Evolutionary conservation across 2,888 invertebrate genomes (phyloP), one percentile per base, ranked within the genome.

Genomic region (Andrena minutula): DNA sequence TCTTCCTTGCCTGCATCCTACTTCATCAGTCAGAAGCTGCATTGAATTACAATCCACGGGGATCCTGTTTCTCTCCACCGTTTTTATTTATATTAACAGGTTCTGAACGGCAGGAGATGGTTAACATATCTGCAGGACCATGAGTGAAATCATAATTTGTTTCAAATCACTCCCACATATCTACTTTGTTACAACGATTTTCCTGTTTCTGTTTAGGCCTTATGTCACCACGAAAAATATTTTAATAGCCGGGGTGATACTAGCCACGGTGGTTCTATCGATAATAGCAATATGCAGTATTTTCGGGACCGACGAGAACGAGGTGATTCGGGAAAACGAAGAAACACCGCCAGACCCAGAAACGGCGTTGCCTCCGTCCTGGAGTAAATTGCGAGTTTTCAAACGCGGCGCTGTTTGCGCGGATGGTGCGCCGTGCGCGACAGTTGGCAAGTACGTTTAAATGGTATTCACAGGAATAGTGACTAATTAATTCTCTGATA

Each of bases 331-430:
- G 4, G 68, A 79, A 1, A 51, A 90, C 90, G 60, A 93, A 80
- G 89, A 82, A 85, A 93, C 94, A 65, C 97, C 96, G 0, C 96
- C 96, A 0, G 96, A 97, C 93, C 96, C 97, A 0, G 95, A 95
- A 79, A 93, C 94, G 53, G 94, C 95, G 0, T 94, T 95, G 51
- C 96, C 96, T 20, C 95, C 97, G 0, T 97, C 97, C 0, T 93
- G 95, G 20, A 97, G 97, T 3, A 93, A 93, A 60, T 94, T 97
- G n/a, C 96, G 96, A 86, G 93, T 93, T 0, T 98, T 96, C 93
- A 95, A 95, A 79, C 95, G 94, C 64, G 97, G 96, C 0, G 98
- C 97, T 0, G 96, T 98, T 23, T 97, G 97, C 91, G 96, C 97
- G 0, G 98, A 98, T 92, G 96, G 96, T 4, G 95, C 95, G 3